Base-by-base conservation (phyloP, 1,140 invertebrate species). In the Thaumatotibia leucotreta region DNA sequence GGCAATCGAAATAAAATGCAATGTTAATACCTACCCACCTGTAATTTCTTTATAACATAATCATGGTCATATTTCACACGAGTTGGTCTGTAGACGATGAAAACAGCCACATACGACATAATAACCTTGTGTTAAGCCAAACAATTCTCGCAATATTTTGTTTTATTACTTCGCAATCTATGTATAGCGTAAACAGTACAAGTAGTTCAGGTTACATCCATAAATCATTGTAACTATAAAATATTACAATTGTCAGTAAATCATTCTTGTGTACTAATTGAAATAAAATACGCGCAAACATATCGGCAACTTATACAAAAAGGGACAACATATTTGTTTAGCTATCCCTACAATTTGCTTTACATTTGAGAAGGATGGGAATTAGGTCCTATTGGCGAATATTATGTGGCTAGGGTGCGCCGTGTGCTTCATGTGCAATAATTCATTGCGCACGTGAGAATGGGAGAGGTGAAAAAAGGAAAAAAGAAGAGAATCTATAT, bases 401-500 rank as follows among this genome's bases (percentile, higher is more conserved):
- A 17, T 20, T 20, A 45, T 20, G 14, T 45, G 35, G 35, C 14
- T 17, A 6, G 20, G 20, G 39, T n/a, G n/a, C n/a, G n/a, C n/a
- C n/a, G 68, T 74, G 61, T 70, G 33, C 73, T 82, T 79, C 80
- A 83, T 82, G 67, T 69, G 75, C 76, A 68, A 83, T 82, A 83
- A 80, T 74, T 83, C 76, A 77, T 64, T 66, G 58, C 49, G 70
- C 66, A 72, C 75, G 74, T 72, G 79, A 77, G 80, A 82, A 76
- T 77, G 76, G 73, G 70, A 72, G 73, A 65, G 64, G 64, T 73
- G 63, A 72, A 78, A 83, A 73, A 67, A 80, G 39, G 39, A 20
- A 45, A n/a, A 45, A 83, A 72, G 69, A 71, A 62, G 68, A 65
- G 66, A 82, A 83, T 82, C 80, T 84, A 79, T 88, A 84, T 88